Base-by-base conservation (phyloP, 2,888 invertebrate species). In the Clitarchus hookeri region DNA sequence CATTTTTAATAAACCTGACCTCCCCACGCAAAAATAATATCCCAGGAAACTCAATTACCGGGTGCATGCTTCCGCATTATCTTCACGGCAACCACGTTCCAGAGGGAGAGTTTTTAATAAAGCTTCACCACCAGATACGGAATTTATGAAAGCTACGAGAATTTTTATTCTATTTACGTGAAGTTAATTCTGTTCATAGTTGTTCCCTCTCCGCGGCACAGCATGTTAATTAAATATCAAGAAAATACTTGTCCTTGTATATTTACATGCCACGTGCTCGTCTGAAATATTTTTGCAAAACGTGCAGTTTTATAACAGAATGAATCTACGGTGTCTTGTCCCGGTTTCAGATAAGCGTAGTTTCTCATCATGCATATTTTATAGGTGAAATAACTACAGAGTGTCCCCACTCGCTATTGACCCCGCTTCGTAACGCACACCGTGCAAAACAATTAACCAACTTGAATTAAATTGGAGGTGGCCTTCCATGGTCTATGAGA, bases 1-100 rank as follows among this genome's bases (percentile, higher is more conserved):
- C 19, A n/a, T 65, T 65, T 65, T 65, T 65, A 65, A 65, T 65
- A 65, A 65, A 65, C 65, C 65, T n/a, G n/a, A 65, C 65, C 65
- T n/a, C 19, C 23, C 19, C n/a, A 23, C 65, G n/a, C 65, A 65
- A 65, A 65, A 65, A 65, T 65, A n/a, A 65, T 65, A 11, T 65
- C n/a, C 65, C n/a, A n/a, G 65, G 65, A 65, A 65, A 65, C 65
- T 65, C 65, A 65, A 65, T 65, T 65, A 65, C 65, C 65, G 13
- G 65, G 23, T 65, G n/a, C 65, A n/a, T n/a, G 65, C 19, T 65
- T 65, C n/a, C 19, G n/a, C n/a, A n/a, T 65, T 65, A 65, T n/a
- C n/a, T 65, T 65, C 65, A n/a, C 19, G 65, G 65, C 19, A 65
- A 23, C 65, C 65, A 23, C 65, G n/a, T 8, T 11, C 23, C 16